Conservation (phyloP, 2,113 vertebrate genomes). For the Ramphastos sulfuratus region DNA sequence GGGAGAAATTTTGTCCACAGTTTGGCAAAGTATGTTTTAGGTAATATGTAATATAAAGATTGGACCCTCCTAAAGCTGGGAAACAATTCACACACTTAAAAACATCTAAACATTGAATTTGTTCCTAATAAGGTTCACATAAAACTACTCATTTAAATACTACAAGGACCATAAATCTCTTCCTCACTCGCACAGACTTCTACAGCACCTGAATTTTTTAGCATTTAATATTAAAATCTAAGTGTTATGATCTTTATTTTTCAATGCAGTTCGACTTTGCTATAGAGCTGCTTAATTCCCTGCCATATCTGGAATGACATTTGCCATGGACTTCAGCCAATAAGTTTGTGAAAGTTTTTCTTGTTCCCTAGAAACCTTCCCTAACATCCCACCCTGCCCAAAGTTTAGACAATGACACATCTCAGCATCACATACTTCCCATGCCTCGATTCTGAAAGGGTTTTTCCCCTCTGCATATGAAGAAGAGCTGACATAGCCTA, state of each 20-base stretch:
- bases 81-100: background rate
- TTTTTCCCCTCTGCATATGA: constrained; percentile 45
- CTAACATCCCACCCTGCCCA: constrained; percentile 51
- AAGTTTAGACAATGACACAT: constrained; percentile 57
- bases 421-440: constrained; percentile 24
- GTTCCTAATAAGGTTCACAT: background rate
- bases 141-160: background rate
- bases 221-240: background rate
- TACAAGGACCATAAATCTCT: background rate
- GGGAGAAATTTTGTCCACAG: background rate
- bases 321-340: constrained; percentile 37
- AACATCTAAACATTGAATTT: background rate
- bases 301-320: constrained; percentile 61
- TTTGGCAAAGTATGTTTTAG: background rate
- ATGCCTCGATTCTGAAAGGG: constrained; percentile 46
- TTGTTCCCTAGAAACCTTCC: constrained; percentile 59
- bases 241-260: background rate
- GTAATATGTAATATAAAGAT: background rate
- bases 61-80: background rate
- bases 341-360: constrained; percentile 55
- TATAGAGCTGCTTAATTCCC: constrained; percentile 32
- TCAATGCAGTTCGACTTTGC: constrained; percentile 6
- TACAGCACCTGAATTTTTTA: background rate
- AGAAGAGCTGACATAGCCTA: constrained; percentile 49
- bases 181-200: background rate